Evolutionary conservation across 64 coral and sea anemone genomes (phyloP).

Genomic region (Acropora tenuis): DNA sequence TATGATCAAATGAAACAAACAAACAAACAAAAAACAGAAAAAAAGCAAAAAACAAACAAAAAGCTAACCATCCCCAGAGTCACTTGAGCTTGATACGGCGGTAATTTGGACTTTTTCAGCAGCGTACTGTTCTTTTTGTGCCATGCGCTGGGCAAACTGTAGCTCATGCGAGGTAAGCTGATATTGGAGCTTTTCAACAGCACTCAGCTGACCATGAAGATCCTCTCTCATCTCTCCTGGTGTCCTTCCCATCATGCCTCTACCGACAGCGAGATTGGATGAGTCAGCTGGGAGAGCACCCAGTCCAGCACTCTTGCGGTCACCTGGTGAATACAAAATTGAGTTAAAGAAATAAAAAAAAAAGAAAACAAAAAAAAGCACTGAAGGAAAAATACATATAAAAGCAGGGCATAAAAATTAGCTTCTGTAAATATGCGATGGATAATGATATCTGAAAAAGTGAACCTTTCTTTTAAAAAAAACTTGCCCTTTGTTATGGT

Average conservation of each 20-base stretch:
- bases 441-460: no score
- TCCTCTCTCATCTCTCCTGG: conserved; percentile 68
- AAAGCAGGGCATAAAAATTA: no score
- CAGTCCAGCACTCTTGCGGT: not conserved
- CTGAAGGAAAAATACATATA: no score
- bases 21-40: no score
- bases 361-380: not conserved
- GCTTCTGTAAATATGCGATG: no score
- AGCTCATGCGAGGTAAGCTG: conserved; percentile 90
- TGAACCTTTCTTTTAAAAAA: no score
- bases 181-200: conserved; percentile 93
- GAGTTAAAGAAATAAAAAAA: not conserved
- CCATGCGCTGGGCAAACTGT: conserved; percentile 83
- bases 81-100: conserved; percentile 68
- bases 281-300: not conserved
- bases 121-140: conserved; percentile 60
- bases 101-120: conserved; percentile 79
- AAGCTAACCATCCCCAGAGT: conserved; percentile 56
- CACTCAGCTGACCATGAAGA: conserved; percentile 71
- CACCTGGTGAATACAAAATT: not conserved
- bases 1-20: no score
- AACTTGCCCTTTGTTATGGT: no score
- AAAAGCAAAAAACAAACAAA: no score
- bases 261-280: not conserved
- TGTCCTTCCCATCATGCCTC: conserved; percentile 23